phyloP scores from a whole-genome alignment of 2,113 vertebrate genomes.

The Serranochromis macrocephalus region DNA sequence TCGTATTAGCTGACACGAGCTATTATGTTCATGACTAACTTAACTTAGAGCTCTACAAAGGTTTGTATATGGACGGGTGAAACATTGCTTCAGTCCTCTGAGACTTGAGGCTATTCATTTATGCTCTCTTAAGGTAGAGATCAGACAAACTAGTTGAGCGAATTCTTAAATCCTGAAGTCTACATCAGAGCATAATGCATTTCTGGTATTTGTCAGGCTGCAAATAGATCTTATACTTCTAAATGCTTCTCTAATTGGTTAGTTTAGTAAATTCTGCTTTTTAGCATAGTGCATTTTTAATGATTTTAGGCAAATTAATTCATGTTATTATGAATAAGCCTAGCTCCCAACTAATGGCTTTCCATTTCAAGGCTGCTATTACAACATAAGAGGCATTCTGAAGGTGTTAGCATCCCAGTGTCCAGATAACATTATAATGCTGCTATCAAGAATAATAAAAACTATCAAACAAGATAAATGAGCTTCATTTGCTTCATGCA shows the following conservation, averaged over 20 bases:
- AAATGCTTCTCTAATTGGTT: background rate
- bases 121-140: background rate
- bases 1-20: background rate
- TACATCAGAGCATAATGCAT: background rate
- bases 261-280: background rate
- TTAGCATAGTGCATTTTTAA: background rate
- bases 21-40: background rate
- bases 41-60: background rate
- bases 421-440: background rate
- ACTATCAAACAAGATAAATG: background rate
- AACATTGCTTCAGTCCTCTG: background rate
- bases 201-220: background rate
- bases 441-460: background rate
- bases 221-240: background rate
- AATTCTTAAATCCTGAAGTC: background rate
- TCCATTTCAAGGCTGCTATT: background rate
- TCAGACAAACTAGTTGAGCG: background rate
- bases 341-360: background rate
- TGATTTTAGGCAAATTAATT: background rate
- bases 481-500: background rate
- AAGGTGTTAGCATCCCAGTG: background rate
- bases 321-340: background rate
- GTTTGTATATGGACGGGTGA: background rate
- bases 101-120: background rate
- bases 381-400: background rate